phyloP scores from a whole-genome alignment of 2,888 invertebrate genomes.

The Graphium colonna region DNA sequence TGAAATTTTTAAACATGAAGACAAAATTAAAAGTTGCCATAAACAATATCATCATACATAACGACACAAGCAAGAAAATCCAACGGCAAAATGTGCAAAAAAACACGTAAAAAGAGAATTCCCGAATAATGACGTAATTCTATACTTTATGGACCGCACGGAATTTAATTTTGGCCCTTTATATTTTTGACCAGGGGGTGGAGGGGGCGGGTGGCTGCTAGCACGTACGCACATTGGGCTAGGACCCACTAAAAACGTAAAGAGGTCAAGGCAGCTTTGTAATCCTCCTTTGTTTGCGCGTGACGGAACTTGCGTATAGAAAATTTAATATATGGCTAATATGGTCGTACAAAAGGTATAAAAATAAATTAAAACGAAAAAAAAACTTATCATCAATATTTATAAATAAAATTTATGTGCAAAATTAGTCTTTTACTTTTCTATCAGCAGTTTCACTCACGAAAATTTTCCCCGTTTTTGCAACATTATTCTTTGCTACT shows the following conservation, averaged over 20 bases:
- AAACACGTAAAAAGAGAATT: conserved; percentile 37
- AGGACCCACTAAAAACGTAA: conserved; percentile 58
- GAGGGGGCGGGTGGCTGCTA: conserved; percentile 35
- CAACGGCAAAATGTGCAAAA: conserved; percentile 17
- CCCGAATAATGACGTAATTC: conserved; percentile 71
- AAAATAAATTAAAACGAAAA: no score
- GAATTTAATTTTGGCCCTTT: conserved; percentile 73
- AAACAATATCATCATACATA: conserved; percentile 8
- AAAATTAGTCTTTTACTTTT: no score
- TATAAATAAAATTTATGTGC: no score
- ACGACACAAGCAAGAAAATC: conserved; percentile 27
- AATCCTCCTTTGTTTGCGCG: not conserved
- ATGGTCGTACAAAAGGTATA: no score
- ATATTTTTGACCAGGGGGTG: conserved; percentile 64
- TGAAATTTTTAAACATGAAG: no score
- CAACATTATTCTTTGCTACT: no score
- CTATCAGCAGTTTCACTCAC: no score
- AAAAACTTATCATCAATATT: no score
- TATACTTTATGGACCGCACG: conserved; percentile 66
- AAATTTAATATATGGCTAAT: no score
- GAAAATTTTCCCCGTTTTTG: no score
- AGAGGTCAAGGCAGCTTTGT: conserved; percentile 47
- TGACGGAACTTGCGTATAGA: no score
- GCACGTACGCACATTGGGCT: conserved; percentile 65
- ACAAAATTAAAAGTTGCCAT: not conserved